Evolutionary conservation across 2,113 vertebrate species (phyloP), one percentile per base, ranked within the genome.

Genomic region (Beaufortia kweichowensis): DNA sequence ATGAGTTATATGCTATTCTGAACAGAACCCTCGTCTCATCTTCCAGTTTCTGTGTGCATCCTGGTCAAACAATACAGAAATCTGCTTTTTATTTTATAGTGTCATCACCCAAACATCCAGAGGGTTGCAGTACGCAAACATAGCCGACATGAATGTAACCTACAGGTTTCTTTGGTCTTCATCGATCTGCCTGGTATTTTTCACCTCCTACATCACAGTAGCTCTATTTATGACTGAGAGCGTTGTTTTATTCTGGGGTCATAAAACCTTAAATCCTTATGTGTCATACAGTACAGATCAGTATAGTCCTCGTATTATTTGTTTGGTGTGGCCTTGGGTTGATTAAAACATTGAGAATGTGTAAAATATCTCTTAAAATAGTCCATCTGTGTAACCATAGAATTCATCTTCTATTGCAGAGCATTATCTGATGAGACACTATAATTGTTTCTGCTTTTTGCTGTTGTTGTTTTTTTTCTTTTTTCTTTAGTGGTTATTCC

Each of bases 331-430:
- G 6, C 48, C 19, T 53, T 53, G 43, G 43, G 2, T 39, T 17
- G 4, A 53, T 53, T 53, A 53, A 53, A 53, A 15, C 19, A 21
- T 19, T 53, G 6, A 53, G 55, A n/a, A 59, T 3, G 23, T 61
- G 6, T 57, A 56, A 83, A 66, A 35, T 56, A 66, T 53, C 64
- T 68, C 33, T 53, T 67, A 73, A 81, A 83, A 63, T 56, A 76
- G 43, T 61, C 9, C 4, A 65, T 21, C 29, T 29, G 12, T 62
- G 65, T 33, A 75, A 61, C 65, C 72, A 72, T 56, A 53, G 43
- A 56, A 67, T 35, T 31, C 11, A n/a, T 24, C 48, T 78, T 71
- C 70, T 26, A 75, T 41, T 83, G 48, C 26, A 9, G 31, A 50
- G 23, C 50, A 71, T 65, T 70, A 77, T 57, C 48, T 72, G 39